Conservation (phyloP, 2,113 vertebrate genomes). For the Misgurnus mizolepis region DNA sequence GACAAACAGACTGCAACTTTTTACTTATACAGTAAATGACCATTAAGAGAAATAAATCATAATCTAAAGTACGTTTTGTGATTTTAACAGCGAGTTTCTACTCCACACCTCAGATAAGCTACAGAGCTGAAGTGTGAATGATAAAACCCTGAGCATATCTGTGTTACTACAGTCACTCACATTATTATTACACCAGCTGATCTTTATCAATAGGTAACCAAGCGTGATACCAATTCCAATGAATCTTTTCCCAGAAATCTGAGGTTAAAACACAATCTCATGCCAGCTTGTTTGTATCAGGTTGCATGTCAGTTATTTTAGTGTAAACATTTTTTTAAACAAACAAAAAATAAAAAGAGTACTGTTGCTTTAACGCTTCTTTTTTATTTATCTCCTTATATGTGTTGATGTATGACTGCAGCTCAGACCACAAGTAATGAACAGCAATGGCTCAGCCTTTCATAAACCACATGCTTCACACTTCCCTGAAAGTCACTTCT, state of each 20-base stretch:
- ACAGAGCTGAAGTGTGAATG: background rate
- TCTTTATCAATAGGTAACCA: constrained; percentile 27
- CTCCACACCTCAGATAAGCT: background rate
- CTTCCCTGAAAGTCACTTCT: constrained; percentile 27
- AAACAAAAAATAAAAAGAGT: background rate
- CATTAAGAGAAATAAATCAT: background rate
- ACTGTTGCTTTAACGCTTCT: background rate
- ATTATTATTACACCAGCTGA: constrained; percentile 23
- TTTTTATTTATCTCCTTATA: background rate
- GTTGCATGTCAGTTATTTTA: background rate
- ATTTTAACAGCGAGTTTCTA: background rate
- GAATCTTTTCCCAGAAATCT: constrained; percentile 29
- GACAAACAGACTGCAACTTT: too few relatives aligned
- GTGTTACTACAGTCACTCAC: constrained; percentile 12
- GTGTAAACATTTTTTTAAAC: background rate
- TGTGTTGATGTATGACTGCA: background rate
- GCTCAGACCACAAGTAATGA: constrained; percentile 29
- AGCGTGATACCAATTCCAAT: constrained; percentile 7
- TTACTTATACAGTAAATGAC: too few relatives aligned
- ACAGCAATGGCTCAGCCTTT: constrained; percentile 6
- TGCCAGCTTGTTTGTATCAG: background rate
- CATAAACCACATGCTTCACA: background rate
- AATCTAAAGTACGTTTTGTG: background rate
- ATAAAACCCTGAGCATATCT: constrained; percentile 8
- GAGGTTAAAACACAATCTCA: background rate